phyloP scores from a whole-genome alignment of 1,140 invertebrate species.

The Neoseiulus cucumeris region DNA sequence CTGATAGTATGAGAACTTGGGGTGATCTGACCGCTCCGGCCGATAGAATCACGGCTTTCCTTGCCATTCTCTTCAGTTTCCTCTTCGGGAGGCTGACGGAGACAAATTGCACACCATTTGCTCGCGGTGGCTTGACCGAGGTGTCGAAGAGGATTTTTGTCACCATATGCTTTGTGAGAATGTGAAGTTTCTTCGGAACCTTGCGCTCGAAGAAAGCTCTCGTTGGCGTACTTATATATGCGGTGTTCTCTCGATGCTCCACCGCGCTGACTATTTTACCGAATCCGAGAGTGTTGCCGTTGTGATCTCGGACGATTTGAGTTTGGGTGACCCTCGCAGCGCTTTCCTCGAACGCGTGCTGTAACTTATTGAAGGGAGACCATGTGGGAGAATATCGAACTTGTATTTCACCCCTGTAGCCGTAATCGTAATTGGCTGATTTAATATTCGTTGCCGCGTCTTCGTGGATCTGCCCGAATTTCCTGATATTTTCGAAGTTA shows the following conservation, averaged over 20 bases:
- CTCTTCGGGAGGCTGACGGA: constrained; percentile 18
- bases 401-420: neutral
- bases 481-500: neutral
- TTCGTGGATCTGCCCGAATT: neutral
- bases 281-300: neutral
- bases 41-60: constrained; percentile 47
- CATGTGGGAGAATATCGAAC: neutral
- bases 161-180: constrained; percentile 12
- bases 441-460: neutral
- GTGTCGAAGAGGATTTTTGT: constrained; percentile 14
- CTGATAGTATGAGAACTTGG: constrained; percentile 64
- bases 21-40: constrained; percentile 58
- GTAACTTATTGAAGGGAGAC: neutral
- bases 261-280: neutral
- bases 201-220: neutral
- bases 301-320: neutral
- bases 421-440: neutral
- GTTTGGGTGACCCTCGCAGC: neutral
- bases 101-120: constrained; percentile 45
- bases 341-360: neutral
- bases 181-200: constrained; percentile 14
- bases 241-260: neutral
- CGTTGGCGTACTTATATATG: neutral
- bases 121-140: constrained; percentile 25
- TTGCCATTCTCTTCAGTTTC: constrained; percentile 36